Conservation (phyloP, 2,797 vertebrate genomes). For the Gymnopithys bicolor region DNA sequence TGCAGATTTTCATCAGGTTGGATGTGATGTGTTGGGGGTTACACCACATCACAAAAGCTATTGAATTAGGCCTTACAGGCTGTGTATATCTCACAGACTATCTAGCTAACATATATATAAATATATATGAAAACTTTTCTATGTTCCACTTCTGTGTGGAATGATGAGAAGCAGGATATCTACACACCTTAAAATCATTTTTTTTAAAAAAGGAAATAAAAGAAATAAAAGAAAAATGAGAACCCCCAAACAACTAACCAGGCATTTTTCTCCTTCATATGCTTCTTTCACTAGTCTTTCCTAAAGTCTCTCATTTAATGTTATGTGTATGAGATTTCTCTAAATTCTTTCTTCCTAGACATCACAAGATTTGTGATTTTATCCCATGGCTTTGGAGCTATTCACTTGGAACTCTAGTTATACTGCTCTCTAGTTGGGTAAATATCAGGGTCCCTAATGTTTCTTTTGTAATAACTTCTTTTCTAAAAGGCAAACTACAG, state of each 20-base stretch:
- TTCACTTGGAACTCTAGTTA: not conserved
- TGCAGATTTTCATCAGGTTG: not conserved
- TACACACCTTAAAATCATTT: not conserved
- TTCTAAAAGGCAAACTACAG: not conserved
- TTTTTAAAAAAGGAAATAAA: not conserved
- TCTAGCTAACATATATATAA: not conserved
- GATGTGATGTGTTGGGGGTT: not conserved
- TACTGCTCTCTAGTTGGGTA: not conserved
- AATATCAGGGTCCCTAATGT: not conserved
- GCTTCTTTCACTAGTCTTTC: not conserved
- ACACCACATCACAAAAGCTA: not conserved
- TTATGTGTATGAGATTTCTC: not conserved
- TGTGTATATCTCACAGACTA: not conserved
- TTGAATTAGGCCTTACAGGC: not conserved
- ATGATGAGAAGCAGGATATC: not conserved
- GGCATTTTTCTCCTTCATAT: not conserved
- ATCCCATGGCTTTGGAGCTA: not conserved
- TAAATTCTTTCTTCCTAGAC: not conserved
- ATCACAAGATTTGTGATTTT: not conserved
- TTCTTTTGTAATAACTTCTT: not conserved
- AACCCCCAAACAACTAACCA: not conserved
- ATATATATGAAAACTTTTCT: not conserved
- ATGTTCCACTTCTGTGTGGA: not conserved
- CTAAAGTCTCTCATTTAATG: not conserved
- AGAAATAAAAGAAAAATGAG: not conserved